Evolutionary conservation across 2,113 vertebrate genomes (phyloP).

Genomic region (Mus spicilegus): DNA sequence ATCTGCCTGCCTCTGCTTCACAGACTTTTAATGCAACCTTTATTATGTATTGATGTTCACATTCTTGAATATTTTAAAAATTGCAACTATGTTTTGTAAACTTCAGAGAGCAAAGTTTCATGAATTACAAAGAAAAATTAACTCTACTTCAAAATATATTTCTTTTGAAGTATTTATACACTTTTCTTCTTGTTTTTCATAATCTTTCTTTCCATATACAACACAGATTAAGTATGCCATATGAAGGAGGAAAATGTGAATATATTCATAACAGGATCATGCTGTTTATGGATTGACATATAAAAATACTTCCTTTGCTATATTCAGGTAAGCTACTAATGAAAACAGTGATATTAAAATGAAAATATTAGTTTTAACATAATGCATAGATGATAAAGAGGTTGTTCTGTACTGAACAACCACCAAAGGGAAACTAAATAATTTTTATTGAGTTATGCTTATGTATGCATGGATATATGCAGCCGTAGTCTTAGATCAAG

Average conservation of each 20-base stretch:
- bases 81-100: neutral
- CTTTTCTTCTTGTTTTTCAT: neutral
- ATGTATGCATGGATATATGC: neutral
- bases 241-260: neutral
- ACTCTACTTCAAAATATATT: neutral
- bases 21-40: neutral
- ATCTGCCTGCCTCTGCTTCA: neutral
- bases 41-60: neutral
- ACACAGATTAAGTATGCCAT: neutral
- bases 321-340: neutral
- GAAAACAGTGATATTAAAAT: neutral
- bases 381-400: neutral
- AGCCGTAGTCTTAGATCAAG: conserved; percentile 16
- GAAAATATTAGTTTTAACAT: neutral
- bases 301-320: neutral
- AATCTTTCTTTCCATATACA: neutral
- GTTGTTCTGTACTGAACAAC: conserved; percentile 8
- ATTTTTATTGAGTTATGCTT: conserved; percentile 42
- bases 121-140: conserved; percentile 15
- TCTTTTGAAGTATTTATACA: neutral
- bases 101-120: neutral
- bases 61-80: neutral
- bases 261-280: neutral
- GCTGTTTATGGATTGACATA: neutral
- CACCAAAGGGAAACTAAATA: conserved; percentile 43